Conservation (phyloP, 2,113 vertebrate species). For the Hippocampus barbouri region DNA sequence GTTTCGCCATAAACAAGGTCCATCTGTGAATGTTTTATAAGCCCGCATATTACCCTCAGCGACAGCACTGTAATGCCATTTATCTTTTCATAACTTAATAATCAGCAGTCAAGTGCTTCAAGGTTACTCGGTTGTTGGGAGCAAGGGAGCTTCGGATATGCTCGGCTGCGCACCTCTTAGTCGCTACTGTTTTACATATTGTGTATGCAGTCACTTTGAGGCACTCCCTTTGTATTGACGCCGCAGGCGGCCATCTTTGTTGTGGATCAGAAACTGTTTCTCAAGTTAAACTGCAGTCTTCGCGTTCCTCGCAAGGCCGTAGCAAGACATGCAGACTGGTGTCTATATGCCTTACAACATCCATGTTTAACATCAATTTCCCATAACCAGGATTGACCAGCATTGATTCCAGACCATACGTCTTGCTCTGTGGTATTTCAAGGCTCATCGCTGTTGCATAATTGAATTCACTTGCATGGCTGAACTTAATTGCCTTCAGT, state of each 20-base stretch:
- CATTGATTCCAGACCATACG: slow-evolving; percentile 35
- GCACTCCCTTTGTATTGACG: slow-evolving; percentile 33
- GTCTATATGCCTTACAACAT: background rate
- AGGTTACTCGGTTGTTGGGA: slow-evolving; percentile 22
- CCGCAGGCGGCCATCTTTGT: slow-evolving; percentile 55
- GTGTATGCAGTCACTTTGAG: background rate
- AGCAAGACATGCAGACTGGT: background rate
- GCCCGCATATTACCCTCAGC: background rate
- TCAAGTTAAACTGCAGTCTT: background rate
- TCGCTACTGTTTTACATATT: slow-evolving; percentile 22
- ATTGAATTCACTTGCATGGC: slow-evolving; percentile 71
- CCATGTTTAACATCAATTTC: background rate
- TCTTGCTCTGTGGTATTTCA: slow-evolving; percentile 59
- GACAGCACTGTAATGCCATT: background rate
- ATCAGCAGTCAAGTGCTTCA: slow-evolving; percentile 16
- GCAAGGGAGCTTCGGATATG: slow-evolving; percentile 16
- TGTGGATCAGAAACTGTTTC: background rate
- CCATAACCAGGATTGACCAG: slow-evolving; percentile 7
- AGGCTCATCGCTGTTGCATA: slow-evolving; percentile 66
- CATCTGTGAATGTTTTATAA: background rate
- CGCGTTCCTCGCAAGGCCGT: background rate
- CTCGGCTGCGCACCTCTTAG: slow-evolving; percentile 7
- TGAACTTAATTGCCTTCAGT: slow-evolving; percentile 70
- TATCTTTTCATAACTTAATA: background rate
- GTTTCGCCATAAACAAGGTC: background rate